phyloP scores from a whole-genome alignment of 2,113 vertebrate genomes.

The Sardina pilchardus region DNA sequence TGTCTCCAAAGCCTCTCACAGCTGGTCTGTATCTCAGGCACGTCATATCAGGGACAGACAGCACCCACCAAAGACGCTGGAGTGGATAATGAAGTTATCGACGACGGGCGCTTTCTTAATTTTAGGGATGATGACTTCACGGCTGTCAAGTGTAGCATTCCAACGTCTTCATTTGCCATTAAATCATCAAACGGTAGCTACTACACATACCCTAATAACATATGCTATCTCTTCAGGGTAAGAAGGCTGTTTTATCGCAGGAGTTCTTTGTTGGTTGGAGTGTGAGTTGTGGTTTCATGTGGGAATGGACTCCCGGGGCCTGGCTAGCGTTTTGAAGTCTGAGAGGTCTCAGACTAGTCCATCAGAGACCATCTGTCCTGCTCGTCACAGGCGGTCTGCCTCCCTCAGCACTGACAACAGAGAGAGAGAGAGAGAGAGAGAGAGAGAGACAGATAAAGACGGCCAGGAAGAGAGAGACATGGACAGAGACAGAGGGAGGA shows the following conservation, averaged over 20 bases:
- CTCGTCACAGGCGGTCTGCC: not conserved
- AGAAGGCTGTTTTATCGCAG: not conserved
- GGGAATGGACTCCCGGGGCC: not conserved
- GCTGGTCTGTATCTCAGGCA: not conserved
- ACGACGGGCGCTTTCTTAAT: not conserved
- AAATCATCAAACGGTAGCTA: not conserved
- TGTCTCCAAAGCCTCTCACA: not conserved
- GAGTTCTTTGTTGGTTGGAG: not conserved
- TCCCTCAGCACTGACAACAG: not conserved
- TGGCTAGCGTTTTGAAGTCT: slow-evolving; percentile 12
- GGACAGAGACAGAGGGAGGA: not conserved
- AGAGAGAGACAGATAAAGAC: not conserved
- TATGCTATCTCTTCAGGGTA: not conserved
- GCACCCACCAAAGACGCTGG: not conserved
- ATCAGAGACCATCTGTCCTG: slow-evolving; percentile 19
- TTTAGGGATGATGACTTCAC: not conserved
- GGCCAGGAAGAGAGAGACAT: not conserved
- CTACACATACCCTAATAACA: not conserved
- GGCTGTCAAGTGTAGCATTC: not conserved
- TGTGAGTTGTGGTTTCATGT: not conserved
- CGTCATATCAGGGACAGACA: not conserved
- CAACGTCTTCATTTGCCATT: not conserved
- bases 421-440: not conserved
- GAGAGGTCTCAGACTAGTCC: slow-evolving; percentile 2
- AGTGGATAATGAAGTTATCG: not conserved